A percentile compares a stretch with the other conserved stretches of the same genome.
Conservation (phyloP, 2,797 vertebrate genomes). For the Hirundo rustica region DNA sequence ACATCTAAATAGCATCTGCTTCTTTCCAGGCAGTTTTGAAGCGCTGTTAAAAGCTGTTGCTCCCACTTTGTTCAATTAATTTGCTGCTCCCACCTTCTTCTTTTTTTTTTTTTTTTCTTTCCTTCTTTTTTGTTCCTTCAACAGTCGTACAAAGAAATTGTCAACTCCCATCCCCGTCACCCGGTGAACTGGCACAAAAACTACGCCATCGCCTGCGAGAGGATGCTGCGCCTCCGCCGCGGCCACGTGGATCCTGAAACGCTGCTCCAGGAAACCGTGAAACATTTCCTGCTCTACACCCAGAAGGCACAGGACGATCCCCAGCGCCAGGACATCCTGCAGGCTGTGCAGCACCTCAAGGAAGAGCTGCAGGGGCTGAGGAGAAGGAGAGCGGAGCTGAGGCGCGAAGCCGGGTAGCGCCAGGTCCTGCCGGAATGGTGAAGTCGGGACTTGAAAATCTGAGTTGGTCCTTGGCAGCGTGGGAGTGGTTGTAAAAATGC, state of each 20-base stretch:
- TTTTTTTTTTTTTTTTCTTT: not conserved
- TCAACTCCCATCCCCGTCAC: constrained; percentile 81
- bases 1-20: constrained; percentile 33
- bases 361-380: constrained; percentile 82
- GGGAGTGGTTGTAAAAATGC: not conserved
- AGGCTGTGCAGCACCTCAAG: constrained; percentile 83
- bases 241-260: constrained; percentile 73
- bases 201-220: constrained; percentile 92
- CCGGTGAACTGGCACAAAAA: constrained; percentile 98
- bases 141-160: constrained; percentile 91
- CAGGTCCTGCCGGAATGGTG: not conserved
- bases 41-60: constrained; percentile 13
- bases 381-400: constrained; percentile 38
- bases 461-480: not conserved
- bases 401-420: not conserved
- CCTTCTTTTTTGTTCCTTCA: not conserved
- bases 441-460: not conserved
- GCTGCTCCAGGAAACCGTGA: constrained; percentile 84
- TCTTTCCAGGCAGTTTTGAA: not conserved
- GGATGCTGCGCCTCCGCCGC: constrained; percentile 82
- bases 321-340: constrained; percentile 84
- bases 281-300: constrained; percentile 87
- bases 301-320: constrained; percentile 83
- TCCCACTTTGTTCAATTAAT: not conserved
- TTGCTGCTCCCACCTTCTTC: not conserved